Conservation (phyloP, 2,888 invertebrate species). For the Tethea ocularis region DNA sequence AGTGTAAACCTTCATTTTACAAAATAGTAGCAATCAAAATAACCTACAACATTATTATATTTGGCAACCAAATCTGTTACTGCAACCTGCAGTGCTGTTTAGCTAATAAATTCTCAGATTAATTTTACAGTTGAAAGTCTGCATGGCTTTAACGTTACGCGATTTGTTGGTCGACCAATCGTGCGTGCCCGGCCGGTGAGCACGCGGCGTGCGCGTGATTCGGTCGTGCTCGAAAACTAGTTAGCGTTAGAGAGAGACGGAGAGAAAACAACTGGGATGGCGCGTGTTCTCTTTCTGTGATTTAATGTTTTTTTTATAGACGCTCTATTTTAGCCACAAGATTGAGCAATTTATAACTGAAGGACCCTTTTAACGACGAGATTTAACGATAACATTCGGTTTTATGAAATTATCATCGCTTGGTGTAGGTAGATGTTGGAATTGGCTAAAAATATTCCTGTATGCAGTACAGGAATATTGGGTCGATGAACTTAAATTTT, state of each 20-base stretch:
- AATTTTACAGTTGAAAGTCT: constrained; percentile 23
- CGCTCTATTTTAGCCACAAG: constrained; percentile 27
- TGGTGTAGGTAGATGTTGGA: background rate
- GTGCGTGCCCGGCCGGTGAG: constrained; percentile 24
- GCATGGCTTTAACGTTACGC: constrained; percentile 15
- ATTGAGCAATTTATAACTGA: background rate
- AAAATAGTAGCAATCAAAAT: background rate
- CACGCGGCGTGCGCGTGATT: constrained; percentile 53
- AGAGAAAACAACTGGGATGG: constrained; percentile 58
- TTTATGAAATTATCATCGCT: background rate
- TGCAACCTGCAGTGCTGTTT: constrained; percentile 11
- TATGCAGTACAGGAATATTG: background rate
- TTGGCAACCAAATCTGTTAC: background rate
- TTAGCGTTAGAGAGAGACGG: constrained; percentile 43
- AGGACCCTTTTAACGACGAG: constrained; percentile 3
- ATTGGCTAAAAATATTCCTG: background rate
- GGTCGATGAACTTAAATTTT: background rate
- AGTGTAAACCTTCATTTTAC: constrained; percentile 2
- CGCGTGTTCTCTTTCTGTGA: constrained; percentile 33
- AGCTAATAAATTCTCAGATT: constrained; percentile 23
- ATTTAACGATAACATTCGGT: background rate
- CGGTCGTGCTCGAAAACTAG: constrained; percentile 31
- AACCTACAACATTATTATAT: constrained; percentile 6
- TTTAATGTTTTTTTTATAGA: constrained; percentile 43
- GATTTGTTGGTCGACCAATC: constrained; percentile 37